These are phyloP conservation scores for Melanchra persicariae DNA, from an alignment of 2,888 invertebrate species.

Conservation along the genomic window DNA sequence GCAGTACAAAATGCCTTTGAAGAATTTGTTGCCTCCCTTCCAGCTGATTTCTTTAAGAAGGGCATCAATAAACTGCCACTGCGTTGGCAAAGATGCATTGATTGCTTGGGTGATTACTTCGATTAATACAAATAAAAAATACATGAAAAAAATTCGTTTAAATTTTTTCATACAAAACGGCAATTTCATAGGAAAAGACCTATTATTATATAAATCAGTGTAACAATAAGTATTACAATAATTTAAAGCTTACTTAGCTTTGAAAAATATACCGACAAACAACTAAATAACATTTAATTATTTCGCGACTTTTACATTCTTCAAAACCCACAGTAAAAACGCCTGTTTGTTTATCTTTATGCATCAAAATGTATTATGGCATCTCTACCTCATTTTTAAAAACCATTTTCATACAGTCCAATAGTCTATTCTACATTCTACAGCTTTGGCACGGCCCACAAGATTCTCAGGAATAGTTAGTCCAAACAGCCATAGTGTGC, in stretches of 20 bases:
- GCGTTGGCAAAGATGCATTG: too few species aligned
- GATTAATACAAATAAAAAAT: too few species aligned
- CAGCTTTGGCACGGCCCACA: constrained; percentile 36
- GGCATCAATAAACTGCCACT: too few species aligned
- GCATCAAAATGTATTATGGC: neutral
- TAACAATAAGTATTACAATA: neutral
- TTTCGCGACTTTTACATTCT: neutral
- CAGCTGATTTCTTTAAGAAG: too few species aligned
- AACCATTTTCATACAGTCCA: constrained; percentile 11
- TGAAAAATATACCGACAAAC: neutral
- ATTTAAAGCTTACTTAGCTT: neutral
- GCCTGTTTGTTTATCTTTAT: neutral
- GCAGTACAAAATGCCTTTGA: too few species aligned
- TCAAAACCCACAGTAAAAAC: neutral
- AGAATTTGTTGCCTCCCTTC: too few species aligned
- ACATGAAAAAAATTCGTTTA: too few species aligned
- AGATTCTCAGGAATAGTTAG: constrained; percentile 47
- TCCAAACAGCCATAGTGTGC: constrained; percentile 45
- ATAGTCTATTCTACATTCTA: constrained; percentile 29
- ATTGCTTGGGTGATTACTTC: too few species aligned
- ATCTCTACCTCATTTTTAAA: neutral
- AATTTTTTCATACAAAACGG: too few species aligned
- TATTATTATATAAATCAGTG: neutral
- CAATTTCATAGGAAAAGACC: too few species aligned
- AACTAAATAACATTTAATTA: neutral